phyloP scores from a whole-genome alignment of 1,140 invertebrate species.

The Chrysomallon squamiferum region DNA sequence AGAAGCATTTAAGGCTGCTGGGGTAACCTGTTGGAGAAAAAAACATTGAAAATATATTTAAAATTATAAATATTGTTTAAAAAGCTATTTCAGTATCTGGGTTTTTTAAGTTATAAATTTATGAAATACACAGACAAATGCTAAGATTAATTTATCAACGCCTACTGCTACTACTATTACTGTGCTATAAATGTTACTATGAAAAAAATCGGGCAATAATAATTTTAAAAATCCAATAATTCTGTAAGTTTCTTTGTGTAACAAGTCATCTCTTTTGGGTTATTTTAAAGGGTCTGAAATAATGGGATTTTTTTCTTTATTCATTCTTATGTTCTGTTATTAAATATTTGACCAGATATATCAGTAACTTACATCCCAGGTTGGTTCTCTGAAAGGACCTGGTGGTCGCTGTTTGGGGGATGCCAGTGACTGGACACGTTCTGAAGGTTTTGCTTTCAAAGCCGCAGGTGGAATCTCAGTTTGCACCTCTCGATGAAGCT shows the following conservation, averaged over 20 bases:
- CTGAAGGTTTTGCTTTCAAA: conserved; percentile 27
- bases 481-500: conserved; percentile 36
- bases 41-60: background rate
- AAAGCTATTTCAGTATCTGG: background rate
- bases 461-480: conserved; percentile 32
- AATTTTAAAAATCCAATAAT: too few relatives aligned
- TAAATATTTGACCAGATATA: background rate
- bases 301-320: too few relatives aligned
- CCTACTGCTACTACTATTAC: too few relatives aligned
- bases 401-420: conserved; percentile 41
- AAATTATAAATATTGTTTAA: background rate
- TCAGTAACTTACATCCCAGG: conserved; percentile 45
- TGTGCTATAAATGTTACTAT: too few relatives aligned
- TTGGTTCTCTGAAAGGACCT: conserved; percentile 48
- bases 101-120: background rate
- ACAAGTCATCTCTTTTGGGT: too few relatives aligned
- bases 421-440: conserved; percentile 36
- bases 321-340: too few relatives aligned
- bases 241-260: too few relatives aligned
- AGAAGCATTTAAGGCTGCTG: conserved; percentile 42
- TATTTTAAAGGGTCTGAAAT: too few relatives aligned
- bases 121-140: background rate
- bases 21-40: conserved; percentile 27
- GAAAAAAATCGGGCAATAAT: too few relatives aligned
- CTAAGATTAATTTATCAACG: too few relatives aligned